Evolutionary conservation across 2,888 invertebrate species (phyloP), one percentile per base, ranked within the genome.

Genomic region (Drosophila anomelani): DNA sequence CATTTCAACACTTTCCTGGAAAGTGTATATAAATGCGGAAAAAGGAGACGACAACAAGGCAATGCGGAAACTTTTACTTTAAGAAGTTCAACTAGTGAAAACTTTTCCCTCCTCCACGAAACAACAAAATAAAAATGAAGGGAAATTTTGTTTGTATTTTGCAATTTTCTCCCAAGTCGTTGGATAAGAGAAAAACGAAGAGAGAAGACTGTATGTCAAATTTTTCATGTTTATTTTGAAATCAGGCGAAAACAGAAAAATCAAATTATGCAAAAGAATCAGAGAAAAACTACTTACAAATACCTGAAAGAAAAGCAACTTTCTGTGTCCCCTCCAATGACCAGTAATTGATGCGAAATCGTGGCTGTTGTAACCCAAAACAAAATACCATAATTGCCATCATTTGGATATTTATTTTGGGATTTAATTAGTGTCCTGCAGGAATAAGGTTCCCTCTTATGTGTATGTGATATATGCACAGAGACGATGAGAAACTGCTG

Each of bases 181-280:
- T 36, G 38, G 29, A 59, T 17, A 36, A 15, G 51, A 29, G 23
- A 20, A 41, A 26, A 15, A 39, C 39, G 17, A 5, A n/a, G 39
- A 12, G 29, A 5, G 23, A 47, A 3, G 47, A 29, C 32, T 49
- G 34, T 34, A 36, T 53, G 63, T 63, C 60, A 46, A 63, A 75
- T 76, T 76, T 63, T 63, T 57, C 74, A 78, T 74, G 77, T 77
- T 78, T 77, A 77, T 77, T 76, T 78, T 69, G 78, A 76, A 77
- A 76, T 76, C 76, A 76, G 72, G 66, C 73, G 72, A 77, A 76
- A 77, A 74, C 78, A 74, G 75, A 43, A 69, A 72, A 76, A 72
- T 76, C 73, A 77, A 77, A 77, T 76, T 77, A 77, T 77, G 76
- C 77, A 43, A 61, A 57, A 44, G 63, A 17, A 41, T 4, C n/a